These are phyloP conservation scores for Psittacula derbiana DNA, from an alignment of 2,797 vertebrate genomes.

Conservation along the genomic window DNA sequence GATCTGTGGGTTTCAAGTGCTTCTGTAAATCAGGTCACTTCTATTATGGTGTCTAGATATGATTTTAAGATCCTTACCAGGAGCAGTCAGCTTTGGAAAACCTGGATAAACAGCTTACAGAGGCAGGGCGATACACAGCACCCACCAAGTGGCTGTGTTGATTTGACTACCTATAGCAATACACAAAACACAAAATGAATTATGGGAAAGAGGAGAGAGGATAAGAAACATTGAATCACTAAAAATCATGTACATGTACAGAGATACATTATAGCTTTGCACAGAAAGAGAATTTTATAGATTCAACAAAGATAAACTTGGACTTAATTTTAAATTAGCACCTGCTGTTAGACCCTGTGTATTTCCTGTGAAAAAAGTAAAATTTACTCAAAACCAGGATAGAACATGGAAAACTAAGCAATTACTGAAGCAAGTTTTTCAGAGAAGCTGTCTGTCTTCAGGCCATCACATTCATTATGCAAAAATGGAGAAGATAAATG, in stretches of 20 bases:
- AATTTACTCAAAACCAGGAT: neutral
- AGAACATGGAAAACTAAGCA: neutral
- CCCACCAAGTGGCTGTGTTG: rapidly evolving
- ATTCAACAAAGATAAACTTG: neutral
- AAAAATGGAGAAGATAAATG: neutral
- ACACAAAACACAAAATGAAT: neutral
- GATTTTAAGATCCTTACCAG: neutral
- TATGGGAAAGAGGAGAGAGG: neutral
- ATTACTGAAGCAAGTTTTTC: neutral
- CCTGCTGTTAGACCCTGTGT: neutral
- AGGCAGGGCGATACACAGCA: neutral
- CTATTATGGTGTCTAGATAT: neutral
- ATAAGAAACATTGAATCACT: neutral
- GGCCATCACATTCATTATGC: neutral
- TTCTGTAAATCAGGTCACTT: neutral
- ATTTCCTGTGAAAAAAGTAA: neutral
- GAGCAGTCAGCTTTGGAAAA: neutral
- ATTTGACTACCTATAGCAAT: neutral
- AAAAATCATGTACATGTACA: neutral
- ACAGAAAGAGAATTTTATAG: neutral
- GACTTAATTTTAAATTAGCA: conserved; percentile 6
- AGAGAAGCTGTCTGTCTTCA: neutral
- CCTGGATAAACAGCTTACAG: neutral
- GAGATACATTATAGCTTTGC: neutral
- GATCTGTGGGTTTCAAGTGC: neutral